These are phyloP conservation scores for Dunckerocampus dactyliophorus DNA, from an alignment of 2,113 vertebrate species.

Conservation along the genomic window DNA sequence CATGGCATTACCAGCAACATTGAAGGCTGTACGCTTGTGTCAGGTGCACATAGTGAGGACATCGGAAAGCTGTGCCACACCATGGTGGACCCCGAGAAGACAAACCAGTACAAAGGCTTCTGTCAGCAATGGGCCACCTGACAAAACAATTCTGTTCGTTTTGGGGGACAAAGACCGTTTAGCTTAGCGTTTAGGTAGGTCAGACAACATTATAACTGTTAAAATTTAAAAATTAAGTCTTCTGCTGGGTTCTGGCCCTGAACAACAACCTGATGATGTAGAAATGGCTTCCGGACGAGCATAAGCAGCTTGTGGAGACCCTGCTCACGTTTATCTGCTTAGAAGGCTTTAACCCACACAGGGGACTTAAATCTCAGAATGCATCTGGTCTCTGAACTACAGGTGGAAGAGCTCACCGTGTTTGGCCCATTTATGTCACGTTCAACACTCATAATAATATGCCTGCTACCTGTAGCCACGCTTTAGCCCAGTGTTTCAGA, in stretches of 20 bases:
- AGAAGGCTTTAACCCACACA: not conserved
- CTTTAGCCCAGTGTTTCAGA: too few species aligned
- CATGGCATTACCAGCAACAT: too few species aligned
- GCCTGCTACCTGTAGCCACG: too few species aligned
- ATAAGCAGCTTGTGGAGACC: conserved; percentile 26
- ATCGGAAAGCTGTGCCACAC: not conserved
- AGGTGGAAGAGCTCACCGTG: not conserved
- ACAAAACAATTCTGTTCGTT: conserved; percentile 52
- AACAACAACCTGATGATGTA: not conserved
- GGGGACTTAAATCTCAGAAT: not conserved
- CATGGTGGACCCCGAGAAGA: conserved; percentile 8
- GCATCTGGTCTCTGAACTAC: not conserved
- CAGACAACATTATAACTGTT: too few species aligned
- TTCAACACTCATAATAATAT: too few species aligned
- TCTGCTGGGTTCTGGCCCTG: not conserved
- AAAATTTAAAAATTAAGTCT: not conserved
- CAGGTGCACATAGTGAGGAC: too few species aligned
- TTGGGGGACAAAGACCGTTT: conserved; percentile 21
- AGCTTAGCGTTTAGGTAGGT: too few species aligned
- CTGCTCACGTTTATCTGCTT: conserved; percentile 26
- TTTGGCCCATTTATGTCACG: not conserved
- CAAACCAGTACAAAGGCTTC: too few species aligned
- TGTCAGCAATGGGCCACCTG: conserved; percentile 51
- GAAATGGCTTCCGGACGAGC: not conserved
- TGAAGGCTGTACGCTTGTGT: too few species aligned